Evolutionary conservation across 2,797 vertebrate genomes (phyloP).

Genomic region (Discoglossus pictus): DNA sequence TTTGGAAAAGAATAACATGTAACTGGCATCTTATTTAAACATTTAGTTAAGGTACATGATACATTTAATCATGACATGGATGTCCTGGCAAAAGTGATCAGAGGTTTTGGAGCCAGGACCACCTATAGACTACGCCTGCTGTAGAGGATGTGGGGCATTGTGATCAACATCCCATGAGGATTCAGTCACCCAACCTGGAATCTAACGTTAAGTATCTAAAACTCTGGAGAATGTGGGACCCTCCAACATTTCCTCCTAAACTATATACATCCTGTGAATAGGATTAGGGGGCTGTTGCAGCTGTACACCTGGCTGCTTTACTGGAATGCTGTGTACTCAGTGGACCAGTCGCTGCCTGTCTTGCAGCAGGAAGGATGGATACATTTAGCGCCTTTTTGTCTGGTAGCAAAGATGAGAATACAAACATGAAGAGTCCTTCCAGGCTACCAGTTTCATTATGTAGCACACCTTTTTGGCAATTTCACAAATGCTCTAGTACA

Average conservation of each 20-base stretch:
- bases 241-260: not conserved
- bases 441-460: not conserved
- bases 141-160: no score
- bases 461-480: not conserved
- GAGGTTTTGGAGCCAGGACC: no score
- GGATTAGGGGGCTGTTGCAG: constrained; percentile 3
- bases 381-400: constrained; percentile 19
- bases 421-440: not conserved
- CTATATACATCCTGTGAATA: not conserved
- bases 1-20: no score
- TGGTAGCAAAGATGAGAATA: constrained; percentile 2
- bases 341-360: constrained; percentile 35
- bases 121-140: no score
- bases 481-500: no score
- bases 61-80: no score
- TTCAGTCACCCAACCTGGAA: no score
- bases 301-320: constrained; percentile 21
- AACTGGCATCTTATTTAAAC: no score
- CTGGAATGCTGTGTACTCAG: constrained; percentile 30
- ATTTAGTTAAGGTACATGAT: no score
- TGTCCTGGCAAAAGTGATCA: no score
- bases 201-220: no score
- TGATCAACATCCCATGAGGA: no score
- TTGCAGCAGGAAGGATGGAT: constrained; percentile 2
- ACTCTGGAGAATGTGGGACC: not conserved